These are phyloP conservation scores for Mimas tiliae DNA, from an alignment of 2,888 invertebrate genomes.

Conservation along the genomic window DNA sequence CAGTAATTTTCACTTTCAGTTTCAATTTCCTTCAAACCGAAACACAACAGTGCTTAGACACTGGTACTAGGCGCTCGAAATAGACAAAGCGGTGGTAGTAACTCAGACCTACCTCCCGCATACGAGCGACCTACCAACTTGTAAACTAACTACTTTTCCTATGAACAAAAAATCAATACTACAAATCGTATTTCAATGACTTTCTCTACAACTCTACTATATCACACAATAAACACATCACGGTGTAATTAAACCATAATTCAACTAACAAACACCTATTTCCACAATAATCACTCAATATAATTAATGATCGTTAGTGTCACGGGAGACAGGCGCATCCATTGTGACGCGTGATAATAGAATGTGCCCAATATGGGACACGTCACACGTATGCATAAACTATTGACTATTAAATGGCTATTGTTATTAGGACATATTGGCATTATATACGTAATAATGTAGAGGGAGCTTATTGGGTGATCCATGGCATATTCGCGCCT, in stretches of 20 bases:
- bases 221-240: neutral
- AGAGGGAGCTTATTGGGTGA: too few relatives aligned
- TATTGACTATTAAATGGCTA: neutral
- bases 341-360: slow-evolving; percentile 7
- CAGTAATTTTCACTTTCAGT: too few relatives aligned
- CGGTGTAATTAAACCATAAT: slow-evolving; percentile 6
- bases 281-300: slow-evolving; percentile 22
- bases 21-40: too few relatives aligned
- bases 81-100: too few relatives aligned
- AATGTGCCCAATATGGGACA: slow-evolving; percentile 11
- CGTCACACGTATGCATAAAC: neutral
- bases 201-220: neutral
- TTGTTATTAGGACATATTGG: neutral
- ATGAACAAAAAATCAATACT: too few relatives aligned
- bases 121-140: too few relatives aligned
- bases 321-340: neutral
- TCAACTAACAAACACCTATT: slow-evolving; percentile 1
- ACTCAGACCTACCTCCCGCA: too few relatives aligned
- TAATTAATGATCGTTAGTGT: slow-evolving; percentile 8
- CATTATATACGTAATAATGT: neutral
- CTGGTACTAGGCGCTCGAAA: too few relatives aligned
- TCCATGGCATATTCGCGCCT: too few relatives aligned
- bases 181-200: too few relatives aligned
- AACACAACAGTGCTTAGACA: too few relatives aligned
- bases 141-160: too few relatives aligned